These are phyloP conservation scores for Bujurquina vittata DNA, from an alignment of 2,113 vertebrate species.

Conservation along the genomic window DNA sequence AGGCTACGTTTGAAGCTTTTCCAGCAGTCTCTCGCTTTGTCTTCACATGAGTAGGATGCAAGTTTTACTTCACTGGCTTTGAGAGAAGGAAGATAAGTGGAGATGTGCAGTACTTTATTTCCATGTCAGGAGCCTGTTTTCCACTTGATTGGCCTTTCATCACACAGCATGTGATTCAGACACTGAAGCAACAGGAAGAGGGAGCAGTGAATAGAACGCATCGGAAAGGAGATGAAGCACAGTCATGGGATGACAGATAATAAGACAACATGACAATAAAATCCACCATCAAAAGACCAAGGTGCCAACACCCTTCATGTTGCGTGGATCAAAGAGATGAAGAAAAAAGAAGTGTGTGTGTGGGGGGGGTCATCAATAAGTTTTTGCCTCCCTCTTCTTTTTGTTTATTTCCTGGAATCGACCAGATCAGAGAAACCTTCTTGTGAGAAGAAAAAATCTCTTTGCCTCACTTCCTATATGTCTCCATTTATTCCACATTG, in stretches of 20 bases:
- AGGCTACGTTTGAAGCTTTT: not conserved
- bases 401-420: conserved; percentile 42
- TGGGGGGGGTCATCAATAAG: not conserved
- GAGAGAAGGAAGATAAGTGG: conserved; percentile 58
- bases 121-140: conserved; percentile 55
- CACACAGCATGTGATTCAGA: conserved; percentile 61
- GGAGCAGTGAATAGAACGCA: conserved; percentile 15
- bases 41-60: conserved; percentile 32
- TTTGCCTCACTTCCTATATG: not conserved
- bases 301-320: not conserved
- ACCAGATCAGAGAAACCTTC: conserved; percentile 8
- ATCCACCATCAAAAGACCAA: not conserved
- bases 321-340: not conserved
- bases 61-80: conserved; percentile 32
- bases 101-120: conserved; percentile 60
- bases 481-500: conserved; percentile 11
- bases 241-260: conserved; percentile 21
- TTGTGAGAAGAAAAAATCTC: not conserved
- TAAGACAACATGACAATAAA: conserved; percentile 17
- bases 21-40: not conserved
- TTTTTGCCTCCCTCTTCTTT: conserved; percentile 8
- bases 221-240: conserved; percentile 7
- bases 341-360: not conserved
- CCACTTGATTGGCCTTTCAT: conserved; percentile 67
- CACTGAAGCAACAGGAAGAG: conserved; percentile 47